Percentiles rank a stretch among this genome's conserved stretches.
Conservation (phyloP, 2,797 vertebrate species). For the Ambastaia sidthimunki region DNA sequence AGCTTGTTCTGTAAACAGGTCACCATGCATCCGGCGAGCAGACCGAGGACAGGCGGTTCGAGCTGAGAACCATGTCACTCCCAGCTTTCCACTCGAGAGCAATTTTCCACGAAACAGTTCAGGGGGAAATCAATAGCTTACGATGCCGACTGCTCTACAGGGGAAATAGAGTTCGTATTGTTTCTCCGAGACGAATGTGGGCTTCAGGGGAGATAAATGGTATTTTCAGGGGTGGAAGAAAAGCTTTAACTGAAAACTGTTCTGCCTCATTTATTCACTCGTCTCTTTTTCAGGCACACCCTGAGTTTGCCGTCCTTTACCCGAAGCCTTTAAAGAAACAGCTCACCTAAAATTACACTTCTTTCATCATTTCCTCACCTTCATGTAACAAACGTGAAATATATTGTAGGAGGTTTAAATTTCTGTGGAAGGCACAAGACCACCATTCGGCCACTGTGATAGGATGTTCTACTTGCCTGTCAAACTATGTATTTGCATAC, state of each 20-base stretch:
- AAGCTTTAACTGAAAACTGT: slow-evolving; percentile 64
- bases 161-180: slow-evolving; percentile 79
- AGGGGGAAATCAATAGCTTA: slow-evolving; percentile 73
- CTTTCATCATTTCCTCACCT: background rate
- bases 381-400: background rate
- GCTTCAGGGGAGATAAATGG: slow-evolving; percentile 71
- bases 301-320: background rate
- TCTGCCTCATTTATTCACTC: slow-evolving; percentile 45
- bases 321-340: background rate
- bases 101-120: slow-evolving; percentile 74
- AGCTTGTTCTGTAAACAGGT: slow-evolving; percentile 43
- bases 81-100: slow-evolving; percentile 67
- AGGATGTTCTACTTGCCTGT: no score
- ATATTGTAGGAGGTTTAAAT: no score
- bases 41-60: background rate
- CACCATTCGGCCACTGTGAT: no score
- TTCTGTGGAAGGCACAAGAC: no score
- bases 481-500: no score
- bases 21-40: background rate
- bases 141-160: slow-evolving; percentile 75
- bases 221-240: slow-evolving; percentile 64
- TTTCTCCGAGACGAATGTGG: slow-evolving; percentile 78
- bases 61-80: slow-evolving; percentile 59
- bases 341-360: background rate
- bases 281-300: background rate